phyloP scores from a whole-genome alignment of 2,797 vertebrate species.

The Gobionotothen gibberifrons region DNA sequence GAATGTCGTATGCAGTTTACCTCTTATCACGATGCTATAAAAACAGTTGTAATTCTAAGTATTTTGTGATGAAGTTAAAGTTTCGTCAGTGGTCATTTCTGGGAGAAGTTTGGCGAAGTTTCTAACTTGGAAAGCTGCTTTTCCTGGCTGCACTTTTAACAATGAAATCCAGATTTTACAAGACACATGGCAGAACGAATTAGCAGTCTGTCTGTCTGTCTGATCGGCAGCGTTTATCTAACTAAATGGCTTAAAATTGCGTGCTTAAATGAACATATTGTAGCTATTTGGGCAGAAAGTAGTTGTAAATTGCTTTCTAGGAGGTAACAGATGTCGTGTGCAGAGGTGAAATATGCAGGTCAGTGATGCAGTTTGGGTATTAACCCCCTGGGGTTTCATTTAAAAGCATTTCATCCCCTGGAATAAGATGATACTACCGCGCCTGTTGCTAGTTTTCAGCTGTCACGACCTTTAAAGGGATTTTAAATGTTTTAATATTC shows the following conservation, averaged over 20 bases:
- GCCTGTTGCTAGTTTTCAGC: too few species aligned
- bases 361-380: slow-evolving; percentile 15
- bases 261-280: slow-evolving; percentile 36
- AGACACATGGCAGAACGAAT: too few species aligned
- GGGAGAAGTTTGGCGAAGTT: neutral
- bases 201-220: neutral
- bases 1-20: too few species aligned
- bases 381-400: neutral
- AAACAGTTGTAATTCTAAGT: too few species aligned
- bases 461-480: too few species aligned
- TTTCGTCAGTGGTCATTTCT: neutral
- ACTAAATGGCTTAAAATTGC: neutral
- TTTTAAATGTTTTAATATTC: too few species aligned
- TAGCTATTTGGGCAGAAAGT: slow-evolving; percentile 36
- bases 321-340: slow-evolving; percentile 56
- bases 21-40: too few species aligned
- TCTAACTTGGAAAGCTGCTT: slow-evolving; percentile 1
- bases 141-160: slow-evolving; percentile 23
- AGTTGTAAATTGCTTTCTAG: slow-evolving; percentile 14
- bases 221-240: slow-evolving; percentile 3
- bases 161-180: slow-evolving; percentile 8
- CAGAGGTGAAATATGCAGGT: slow-evolving; percentile 48
- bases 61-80: too few species aligned
- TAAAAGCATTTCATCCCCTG: slow-evolving; percentile 15
- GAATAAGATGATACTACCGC: neutral